Percentiles rank a stretch among this genome's conserved stretches.
Evolutionary conservation across 92 coral and sea anemone species (phyloP).

Genomic region (Paragorgia papillata): DNA sequence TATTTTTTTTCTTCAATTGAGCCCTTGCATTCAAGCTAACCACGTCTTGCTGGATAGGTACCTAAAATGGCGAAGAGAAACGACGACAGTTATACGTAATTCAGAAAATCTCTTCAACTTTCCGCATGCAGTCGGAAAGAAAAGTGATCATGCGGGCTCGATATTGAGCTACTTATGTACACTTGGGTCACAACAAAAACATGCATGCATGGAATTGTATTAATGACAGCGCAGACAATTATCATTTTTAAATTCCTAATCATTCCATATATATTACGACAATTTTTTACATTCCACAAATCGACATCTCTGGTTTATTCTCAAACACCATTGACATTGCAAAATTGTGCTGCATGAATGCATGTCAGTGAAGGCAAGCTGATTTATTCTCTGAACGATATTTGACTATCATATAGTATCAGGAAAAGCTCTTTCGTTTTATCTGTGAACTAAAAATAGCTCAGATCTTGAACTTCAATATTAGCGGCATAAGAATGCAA

Average conservation of each 20-base stretch:
- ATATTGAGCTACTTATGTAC: slow-evolving; percentile 32
- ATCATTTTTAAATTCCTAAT: slow-evolving; percentile 46
- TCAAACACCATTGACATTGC: neutral
- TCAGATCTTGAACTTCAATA: neutral
- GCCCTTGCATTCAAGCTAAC: neutral
- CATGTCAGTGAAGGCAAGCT: no score
- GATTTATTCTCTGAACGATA: no score
- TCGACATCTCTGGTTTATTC: neutral
- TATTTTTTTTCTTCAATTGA: neutral
- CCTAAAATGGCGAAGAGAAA: neutral
- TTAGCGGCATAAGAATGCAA: slow-evolving; percentile 2
- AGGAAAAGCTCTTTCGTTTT: slow-evolving; percentile 27
- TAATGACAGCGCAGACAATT: slow-evolving; percentile 50
- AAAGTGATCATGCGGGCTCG: slow-evolving; percentile 21
- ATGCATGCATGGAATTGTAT: slow-evolving; percentile 45
- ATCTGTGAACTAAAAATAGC: slow-evolving; percentile 40
- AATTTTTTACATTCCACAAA: slow-evolving; percentile 26
- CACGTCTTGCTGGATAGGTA: neutral
- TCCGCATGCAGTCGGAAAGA: neutral
- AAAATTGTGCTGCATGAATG: no score
- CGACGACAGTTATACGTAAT: neutral
- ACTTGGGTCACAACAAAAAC: slow-evolving; percentile 25
- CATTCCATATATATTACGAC: slow-evolving; percentile 43
- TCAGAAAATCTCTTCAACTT: neutral
- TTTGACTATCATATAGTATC: no score